Conservation (phyloP, 2,888 invertebrate genomes). For the Keiferia lycopersicella region DNA sequence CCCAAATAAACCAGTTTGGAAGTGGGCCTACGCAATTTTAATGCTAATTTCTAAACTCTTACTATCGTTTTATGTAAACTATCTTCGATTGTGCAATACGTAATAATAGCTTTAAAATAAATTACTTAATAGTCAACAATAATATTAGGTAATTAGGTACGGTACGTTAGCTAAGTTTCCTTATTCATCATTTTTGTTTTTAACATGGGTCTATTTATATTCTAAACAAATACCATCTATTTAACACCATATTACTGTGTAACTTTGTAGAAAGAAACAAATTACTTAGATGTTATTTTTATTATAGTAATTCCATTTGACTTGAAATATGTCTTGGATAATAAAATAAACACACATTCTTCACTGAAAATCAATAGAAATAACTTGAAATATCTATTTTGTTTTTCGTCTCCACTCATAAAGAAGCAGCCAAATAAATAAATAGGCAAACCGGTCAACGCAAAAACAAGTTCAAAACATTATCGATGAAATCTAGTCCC, state of each 20-base stretch:
- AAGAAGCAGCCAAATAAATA: background rate
- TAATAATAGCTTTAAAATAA: background rate
- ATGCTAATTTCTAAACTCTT: slow-evolving; percentile 2
- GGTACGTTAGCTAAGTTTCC: background rate
- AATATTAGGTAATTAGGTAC: background rate
- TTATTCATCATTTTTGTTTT: background rate
- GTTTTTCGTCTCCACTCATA: too few species aligned
- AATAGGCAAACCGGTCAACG: background rate
- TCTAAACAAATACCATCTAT: background rate
- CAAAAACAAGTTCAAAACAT: background rate
- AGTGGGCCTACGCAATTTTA: slow-evolving; percentile 14
- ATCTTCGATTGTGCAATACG: background rate
- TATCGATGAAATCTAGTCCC: slow-evolving; percentile 10
- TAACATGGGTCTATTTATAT: background rate
- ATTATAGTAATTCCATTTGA: too few species aligned
- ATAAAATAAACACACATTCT: too few species aligned
- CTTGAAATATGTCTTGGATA: too few species aligned
- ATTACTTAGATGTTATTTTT: too few species aligned
- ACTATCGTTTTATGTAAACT: slow-evolving; percentile 15
- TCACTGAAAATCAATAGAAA: too few species aligned
- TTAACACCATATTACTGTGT: background rate
- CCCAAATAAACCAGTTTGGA: slow-evolving; percentile 9
- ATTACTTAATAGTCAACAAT: background rate
- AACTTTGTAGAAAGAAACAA: too few species aligned
- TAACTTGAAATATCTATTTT: too few species aligned